Percentiles rank a stretch among this genome's conserved stretches.
These are phyloP conservation scores for Sipha maydis DNA, from an alignment of 2,888 invertebrate genomes.

Conservation along the genomic window DNA sequence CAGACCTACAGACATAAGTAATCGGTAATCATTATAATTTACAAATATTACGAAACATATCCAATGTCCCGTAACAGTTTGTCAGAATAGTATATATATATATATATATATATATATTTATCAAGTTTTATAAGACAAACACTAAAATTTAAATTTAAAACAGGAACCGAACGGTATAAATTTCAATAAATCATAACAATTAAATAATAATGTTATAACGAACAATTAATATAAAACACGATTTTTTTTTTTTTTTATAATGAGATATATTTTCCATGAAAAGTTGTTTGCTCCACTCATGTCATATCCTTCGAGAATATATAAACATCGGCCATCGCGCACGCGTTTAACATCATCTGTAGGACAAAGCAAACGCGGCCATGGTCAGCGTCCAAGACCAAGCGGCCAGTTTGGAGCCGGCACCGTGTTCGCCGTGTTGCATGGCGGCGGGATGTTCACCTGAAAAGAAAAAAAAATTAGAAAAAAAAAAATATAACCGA, in stretches of 20 bases:
- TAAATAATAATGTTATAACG: slow-evolving; percentile 11
- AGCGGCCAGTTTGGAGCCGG: slow-evolving; percentile 63
- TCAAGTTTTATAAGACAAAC: slow-evolving; percentile 17
- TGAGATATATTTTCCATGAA: neutral
- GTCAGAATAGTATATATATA: neutral
- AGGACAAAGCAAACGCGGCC: slow-evolving; percentile 50
- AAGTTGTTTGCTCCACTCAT: neutral
- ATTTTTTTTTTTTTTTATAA: neutral
- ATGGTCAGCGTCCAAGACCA: slow-evolving; percentile 63
- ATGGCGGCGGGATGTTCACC: slow-evolving; percentile 84
- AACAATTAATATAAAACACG: slow-evolving; percentile 12
- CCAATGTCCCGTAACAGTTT: neutral
- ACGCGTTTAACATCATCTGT: slow-evolving; percentile 53
- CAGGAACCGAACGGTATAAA: neutral
- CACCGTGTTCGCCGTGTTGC: slow-evolving; percentile 72
- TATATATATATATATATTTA: neutral
- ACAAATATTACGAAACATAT: slow-evolving; percentile 7
- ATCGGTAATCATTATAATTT: neutral
- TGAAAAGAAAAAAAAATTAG: slow-evolving; percentile 66
- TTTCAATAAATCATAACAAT: neutral
- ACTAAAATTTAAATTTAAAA: slow-evolving; percentile 23
- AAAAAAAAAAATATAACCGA: neutral
- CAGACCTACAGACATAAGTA: neutral
- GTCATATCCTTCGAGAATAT: neutral
- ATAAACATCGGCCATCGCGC: neutral